phyloP scores from a whole-genome alignment of 2,113 vertebrate genomes.

The Haliaeetus leucogaster region DNA sequence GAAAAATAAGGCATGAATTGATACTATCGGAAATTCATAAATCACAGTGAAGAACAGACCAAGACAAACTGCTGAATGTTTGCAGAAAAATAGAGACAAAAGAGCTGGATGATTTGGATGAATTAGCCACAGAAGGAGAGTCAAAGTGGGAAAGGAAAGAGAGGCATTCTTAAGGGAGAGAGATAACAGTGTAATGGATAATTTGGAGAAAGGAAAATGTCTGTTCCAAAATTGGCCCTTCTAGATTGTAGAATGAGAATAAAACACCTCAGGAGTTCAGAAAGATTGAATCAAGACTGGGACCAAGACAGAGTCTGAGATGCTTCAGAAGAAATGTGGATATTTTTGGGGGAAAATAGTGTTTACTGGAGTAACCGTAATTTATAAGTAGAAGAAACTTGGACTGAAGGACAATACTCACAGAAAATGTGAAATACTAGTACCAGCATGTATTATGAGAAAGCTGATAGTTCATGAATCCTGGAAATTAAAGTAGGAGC shows the following conservation, averaged over 20 bases:
- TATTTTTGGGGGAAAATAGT: background rate
- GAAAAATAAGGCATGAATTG: background rate
- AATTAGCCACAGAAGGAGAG: background rate
- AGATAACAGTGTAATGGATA: background rate
- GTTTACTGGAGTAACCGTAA: background rate
- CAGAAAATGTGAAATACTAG: background rate
- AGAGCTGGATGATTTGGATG: background rate
- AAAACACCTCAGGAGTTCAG: background rate
- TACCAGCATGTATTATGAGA: background rate
- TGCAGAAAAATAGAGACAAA: background rate
- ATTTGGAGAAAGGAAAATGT: background rate
- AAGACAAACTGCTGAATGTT: background rate
- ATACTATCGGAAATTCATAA: background rate
- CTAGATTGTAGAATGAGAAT: background rate
- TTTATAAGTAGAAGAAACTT: background rate
- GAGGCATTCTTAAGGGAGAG: background rate
- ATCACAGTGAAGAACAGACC: background rate
- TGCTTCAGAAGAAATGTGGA: background rate
- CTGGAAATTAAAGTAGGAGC: background rate
- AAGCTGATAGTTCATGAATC: background rate
- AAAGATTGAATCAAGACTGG: background rate
- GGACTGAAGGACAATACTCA: background rate
- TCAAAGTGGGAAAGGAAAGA: background rate
- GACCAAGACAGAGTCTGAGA: background rate
- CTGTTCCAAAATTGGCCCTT: background rate